These are phyloP conservation scores for Stegastes partitus DNA, from an alignment of 2,113 vertebrate species.

Conservation along the genomic window DNA sequence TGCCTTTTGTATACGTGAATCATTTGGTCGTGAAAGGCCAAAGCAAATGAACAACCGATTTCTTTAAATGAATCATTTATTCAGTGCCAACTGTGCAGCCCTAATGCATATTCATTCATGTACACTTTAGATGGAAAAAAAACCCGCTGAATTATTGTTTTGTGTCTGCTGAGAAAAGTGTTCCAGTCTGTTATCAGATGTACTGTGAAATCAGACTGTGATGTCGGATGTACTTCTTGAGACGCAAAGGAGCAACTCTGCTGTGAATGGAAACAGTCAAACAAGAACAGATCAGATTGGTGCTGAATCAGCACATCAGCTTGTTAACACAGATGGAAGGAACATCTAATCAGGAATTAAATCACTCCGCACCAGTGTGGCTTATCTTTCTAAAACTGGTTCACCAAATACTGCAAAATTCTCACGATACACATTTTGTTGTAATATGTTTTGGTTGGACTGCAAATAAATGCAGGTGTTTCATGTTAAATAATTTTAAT, in stretches of 20 bases:
- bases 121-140: neutral
- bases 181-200: slow-evolving; percentile 14
- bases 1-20: neutral
- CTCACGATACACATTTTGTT: neutral
- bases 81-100: neutral
- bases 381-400: neutral
- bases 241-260: neutral
- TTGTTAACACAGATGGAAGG: slow-evolving; percentile 28
- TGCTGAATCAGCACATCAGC: slow-evolving; percentile 4
- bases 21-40: neutral
- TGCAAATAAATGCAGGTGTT: too few species aligned
- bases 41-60: neutral
- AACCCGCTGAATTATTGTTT: neutral
- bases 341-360: neutral
- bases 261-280: slow-evolving; percentile 17
- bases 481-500: neutral
- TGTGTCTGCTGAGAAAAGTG: neutral
- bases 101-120: neutral
- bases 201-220: neutral
- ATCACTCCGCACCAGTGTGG: neutral
- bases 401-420: neutral
- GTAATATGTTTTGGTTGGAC: too few species aligned
- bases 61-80: neutral
- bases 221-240: neutral
- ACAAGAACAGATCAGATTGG: neutral